Conservation (phyloP, 2,888 invertebrate species). For the Pollenia amentaria region DNA sequence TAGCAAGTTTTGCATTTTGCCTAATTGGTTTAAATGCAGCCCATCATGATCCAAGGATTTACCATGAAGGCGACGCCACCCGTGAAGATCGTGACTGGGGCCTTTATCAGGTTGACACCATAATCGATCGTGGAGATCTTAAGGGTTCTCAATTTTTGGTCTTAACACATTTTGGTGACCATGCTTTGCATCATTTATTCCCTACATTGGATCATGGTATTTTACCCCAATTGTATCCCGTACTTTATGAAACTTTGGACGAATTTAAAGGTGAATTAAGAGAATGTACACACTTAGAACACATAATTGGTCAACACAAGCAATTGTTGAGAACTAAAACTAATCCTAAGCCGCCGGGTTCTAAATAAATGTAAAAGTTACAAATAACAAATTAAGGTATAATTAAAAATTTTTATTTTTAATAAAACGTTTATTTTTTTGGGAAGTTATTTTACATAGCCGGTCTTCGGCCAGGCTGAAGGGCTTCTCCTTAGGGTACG, state of each 20-base stretch:
- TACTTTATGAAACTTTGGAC: slow-evolving; percentile 83
- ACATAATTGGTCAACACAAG: slow-evolving; percentile 88
- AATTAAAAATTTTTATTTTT: background rate
- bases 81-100: slow-evolving; percentile 89
- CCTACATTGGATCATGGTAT: slow-evolving; percentile 92
- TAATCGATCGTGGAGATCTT: slow-evolving; percentile 89
- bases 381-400: background rate
- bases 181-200: slow-evolving; percentile 91
- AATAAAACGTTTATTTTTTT: background rate
- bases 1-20: slow-evolving; percentile 87
- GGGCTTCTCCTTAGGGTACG: too few relatives aligned
- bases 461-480: too few relatives aligned
- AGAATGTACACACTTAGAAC: slow-evolving; percentile 86
- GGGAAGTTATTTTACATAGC: too few relatives aligned
- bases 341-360: slow-evolving; percentile 83
- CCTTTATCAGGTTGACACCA: slow-evolving; percentile 89
- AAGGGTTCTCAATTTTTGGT: slow-evolving; percentile 88
- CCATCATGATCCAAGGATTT: slow-evolving; percentile 92
- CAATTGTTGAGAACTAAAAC: slow-evolving; percentile 86
- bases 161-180: slow-evolving; percentile 91
- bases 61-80: slow-evolving; percentile 90
- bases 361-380: slow-evolving; percentile 32
- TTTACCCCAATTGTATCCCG: slow-evolving; percentile 88
- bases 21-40: slow-evolving; percentile 89
- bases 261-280: slow-evolving; percentile 83